Evolutionary conservation across 2,888 invertebrate genomes (phyloP).

Genomic region (Sesamia inferens): DNA sequence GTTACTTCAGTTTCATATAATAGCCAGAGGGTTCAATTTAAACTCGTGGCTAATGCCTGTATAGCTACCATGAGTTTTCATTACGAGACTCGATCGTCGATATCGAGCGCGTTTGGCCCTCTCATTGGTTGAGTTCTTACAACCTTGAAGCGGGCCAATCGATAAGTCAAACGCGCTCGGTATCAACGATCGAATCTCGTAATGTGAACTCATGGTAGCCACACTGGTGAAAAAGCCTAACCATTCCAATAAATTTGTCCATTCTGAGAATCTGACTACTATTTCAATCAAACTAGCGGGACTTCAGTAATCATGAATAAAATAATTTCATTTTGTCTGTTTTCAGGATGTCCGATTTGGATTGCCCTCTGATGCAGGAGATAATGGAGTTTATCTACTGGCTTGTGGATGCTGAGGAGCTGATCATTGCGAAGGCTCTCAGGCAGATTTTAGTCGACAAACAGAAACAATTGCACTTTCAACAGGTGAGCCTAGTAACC

Average conservation of each 20-base stretch:
- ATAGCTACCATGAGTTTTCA: too few species aligned
- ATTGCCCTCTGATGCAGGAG: constrained; percentile 93
- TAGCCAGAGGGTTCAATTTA: not conserved
- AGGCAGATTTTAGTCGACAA: constrained; percentile 97
- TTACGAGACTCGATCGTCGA: too few species aligned
- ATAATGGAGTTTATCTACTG: constrained; percentile 98
- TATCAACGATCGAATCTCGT: too few species aligned
- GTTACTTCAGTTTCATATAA: not conserved
- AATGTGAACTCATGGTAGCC: too few species aligned
- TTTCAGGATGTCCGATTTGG: constrained; percentile 95
- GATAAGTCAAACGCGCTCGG: too few species aligned
- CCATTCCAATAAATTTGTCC: not conserved
- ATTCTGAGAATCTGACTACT: not conserved
- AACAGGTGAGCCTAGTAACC: constrained; percentile 78
- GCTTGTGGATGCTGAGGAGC: constrained; percentile 97
- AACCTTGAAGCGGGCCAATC: too few species aligned
- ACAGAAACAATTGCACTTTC: constrained; percentile 90
- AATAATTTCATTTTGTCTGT: constrained; percentile 12
- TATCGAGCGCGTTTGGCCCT: too few species aligned
- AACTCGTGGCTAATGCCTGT: not conserved
- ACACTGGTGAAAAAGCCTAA: not conserved
- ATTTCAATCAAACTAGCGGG: not conserved
- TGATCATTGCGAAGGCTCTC: constrained; percentile 96
- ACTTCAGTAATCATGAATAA: not conserved
- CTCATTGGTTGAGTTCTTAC: too few species aligned